Base-by-base conservation (phyloP, 2,888 invertebrate species). In the Epinotia bilunana region DNA sequence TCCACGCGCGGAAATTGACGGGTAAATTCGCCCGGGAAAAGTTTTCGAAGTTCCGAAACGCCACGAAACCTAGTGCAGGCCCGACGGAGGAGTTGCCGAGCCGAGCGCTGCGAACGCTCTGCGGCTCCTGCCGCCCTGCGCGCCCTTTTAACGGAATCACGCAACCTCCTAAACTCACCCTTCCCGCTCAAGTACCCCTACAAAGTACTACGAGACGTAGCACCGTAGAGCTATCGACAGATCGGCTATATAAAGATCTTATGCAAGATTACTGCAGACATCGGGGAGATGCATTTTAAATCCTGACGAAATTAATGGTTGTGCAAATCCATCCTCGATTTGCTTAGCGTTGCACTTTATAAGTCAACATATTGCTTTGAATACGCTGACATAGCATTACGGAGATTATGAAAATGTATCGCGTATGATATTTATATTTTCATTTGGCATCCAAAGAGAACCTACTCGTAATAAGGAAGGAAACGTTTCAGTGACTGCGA, bases 81-180 rank as follows among this genome's bases (percentile, higher is more conserved):
- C 28, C 63, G 73, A 49, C 65, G 75, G 79, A 84, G 85, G 79
- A 85, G 85, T 84, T 83, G 78, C 83, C 84, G 84, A 75, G 75
- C 78, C 79, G 86, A 86, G 87, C 84, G 91, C 87, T 83, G 83
- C 82, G 83, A 81, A 79, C 86, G 87, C 86, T 92, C 90, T 93
- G 92, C 83, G 79, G 85, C 79, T 83, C 81, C 81, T 83, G 79
- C 82, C 72, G 76, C 78, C 80, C 77, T 84, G 77, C 90, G 85
- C 79, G 83, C 87, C 85, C 88, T 92, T 93, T 87, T 92, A 91
- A 88, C 81, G 77, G 78, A 77, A 78, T 79, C 81, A 73, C 81
- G 74, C 65, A 64, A 20, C 80, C 80, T 77, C 80, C 78, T 76
- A 77, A 76, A 76, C 65, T 73, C 77, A 71, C 80, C 78, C 79